Base-by-base conservation (phyloP, 2,888 invertebrate genomes). In the Sialis fuliginosa region DNA sequence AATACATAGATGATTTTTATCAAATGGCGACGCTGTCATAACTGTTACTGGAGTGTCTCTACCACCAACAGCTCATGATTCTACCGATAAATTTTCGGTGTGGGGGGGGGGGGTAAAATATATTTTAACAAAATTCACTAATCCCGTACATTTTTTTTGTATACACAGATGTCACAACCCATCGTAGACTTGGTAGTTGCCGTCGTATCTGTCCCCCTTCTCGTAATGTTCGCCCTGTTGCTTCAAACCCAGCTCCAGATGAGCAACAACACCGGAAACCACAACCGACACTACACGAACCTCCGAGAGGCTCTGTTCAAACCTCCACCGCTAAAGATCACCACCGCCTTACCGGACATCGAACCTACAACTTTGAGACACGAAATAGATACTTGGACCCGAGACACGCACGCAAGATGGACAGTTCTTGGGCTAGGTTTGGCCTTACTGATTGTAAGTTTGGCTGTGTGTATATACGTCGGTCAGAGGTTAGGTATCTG, bases 401-500 rank as follows among this genome's bases (percentile, higher is more conserved):
- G 35, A 33, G 12, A 35, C 6, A 33, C 33, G n/a, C 13, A 22
- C n/a, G 37, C 44, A 22, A 57, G 65, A 34, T 67, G 65, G 66
- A 56, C 64, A 35, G 67, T 67, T 5, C 62, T 67, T 43, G 66
- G 63, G 3, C 53, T 67, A 31, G 67, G 66, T 13, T 57, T 67
- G 46, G 63, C 64, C 8, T 61, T 67, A 59, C 55, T 67, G 10
- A 52, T 64, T 9, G 60, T 67, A 13, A 64, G 64, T 43, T 56
- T 67, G 9, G 56, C 66, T 44, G 64, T 67, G 46, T 67, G 66
- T 46, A 65, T 65, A 48, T 67, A 67, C 58, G 65, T 67, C 4
- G 66, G 66, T 2, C 66, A 66, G 50, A 61, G 67, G 44, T 62
- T 67, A 60, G 67, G 67, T 39, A 62, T 66, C 8, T 67, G 66